Evolutionary conservation across 2,888 invertebrate genomes (phyloP), one percentile per base, ranked within the genome.

Genomic region (Uloborus plumipes): DNA sequence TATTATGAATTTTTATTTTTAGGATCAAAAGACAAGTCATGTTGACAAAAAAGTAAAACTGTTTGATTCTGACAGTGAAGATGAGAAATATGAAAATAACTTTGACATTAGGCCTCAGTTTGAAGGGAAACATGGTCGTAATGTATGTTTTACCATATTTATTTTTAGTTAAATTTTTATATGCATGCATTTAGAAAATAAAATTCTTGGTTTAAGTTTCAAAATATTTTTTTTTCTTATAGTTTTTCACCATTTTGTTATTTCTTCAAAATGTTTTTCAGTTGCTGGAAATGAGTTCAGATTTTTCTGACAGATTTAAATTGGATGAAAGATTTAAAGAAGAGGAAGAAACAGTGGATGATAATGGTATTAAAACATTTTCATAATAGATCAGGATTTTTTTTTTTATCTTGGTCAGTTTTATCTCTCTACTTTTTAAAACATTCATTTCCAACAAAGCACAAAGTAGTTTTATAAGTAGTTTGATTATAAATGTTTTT

Each of bases 291-390:
- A 64, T 64, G 50, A 80, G 59, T 55, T 26, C 73, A 14, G 55
- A 80, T 14, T 49, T 74, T 14, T 69, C 73, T 50, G 62, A 49
- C 14, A 66, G 81, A 20, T 82, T 82, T 76, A 75, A 76, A 72
- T n/a, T 82, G 26, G 81, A 82, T 71, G 81, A 82, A 51, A 55
- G 81, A 51, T 82, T 82, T 53, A 64, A 67, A 67, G 66, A 66
- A 2, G 75, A 71, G 16, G 3, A 13, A n/a, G 39, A 39, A 39
- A 39, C 11, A 11, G 39, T 7, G 3, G 39, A 39, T 7, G 39
- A 39, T 39, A 39, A 4, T 39, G 39, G 39, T 39, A 39, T 39
- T 39, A 11, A 39, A 39, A 11, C 7, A 39, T 39, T 39, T 39
- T 11, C 39, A 39, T 39, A n/a, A n/a, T n/a, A 26, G 26, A 26